These are phyloP conservation scores for Telmatherina bonti DNA, from an alignment of 2,797 vertebrate genomes.

Conservation along the genomic window DNA sequence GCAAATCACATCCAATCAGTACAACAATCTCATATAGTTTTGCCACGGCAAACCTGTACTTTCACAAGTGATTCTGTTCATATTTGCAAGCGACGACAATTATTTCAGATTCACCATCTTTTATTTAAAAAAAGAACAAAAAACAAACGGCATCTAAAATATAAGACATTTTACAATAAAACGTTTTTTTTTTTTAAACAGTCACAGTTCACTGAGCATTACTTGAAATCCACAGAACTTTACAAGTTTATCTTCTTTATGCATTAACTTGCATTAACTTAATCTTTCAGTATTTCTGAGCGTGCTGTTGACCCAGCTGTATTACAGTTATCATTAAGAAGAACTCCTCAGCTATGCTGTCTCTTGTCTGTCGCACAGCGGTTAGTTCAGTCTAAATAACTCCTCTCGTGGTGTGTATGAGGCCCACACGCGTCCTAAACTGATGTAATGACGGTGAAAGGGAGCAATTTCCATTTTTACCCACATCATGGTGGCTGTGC, in stretches of 20 bases:
- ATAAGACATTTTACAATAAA: neutral
- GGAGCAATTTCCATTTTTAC: constrained; percentile 88
- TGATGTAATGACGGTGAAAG: constrained; percentile 89
- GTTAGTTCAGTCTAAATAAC: constrained; percentile 60
- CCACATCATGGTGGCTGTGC: constrained; percentile 86
- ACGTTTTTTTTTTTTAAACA: no score
- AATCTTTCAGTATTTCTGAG: constrained; percentile 10
- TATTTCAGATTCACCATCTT: neutral
- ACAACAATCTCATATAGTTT: neutral
- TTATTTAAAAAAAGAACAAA: neutral
- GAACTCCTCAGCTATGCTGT: constrained; percentile 27
- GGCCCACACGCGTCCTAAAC: constrained; percentile 85
- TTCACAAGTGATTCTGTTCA: neutral
- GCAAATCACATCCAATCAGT: neutral
- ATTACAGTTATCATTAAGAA: constrained; percentile 32
- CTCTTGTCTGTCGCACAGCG: constrained; percentile 53
- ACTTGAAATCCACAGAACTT: constrained; percentile 4
- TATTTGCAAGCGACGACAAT: neutral
- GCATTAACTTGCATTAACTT: neutral
- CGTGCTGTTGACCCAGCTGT: constrained; percentile 48
- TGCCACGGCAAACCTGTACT: neutral
- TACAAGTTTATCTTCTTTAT: neutral
- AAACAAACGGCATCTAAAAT: neutral
- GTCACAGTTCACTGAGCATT: neutral
- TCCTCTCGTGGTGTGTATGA: constrained; percentile 55